A percentile compares a stretch with the other conserved stretches of the same genome.
These are phyloP conservation scores for Ichneumoninae sp. DNA, from an alignment of 2,888 invertebrate species.

Conservation along the genomic window DNA sequence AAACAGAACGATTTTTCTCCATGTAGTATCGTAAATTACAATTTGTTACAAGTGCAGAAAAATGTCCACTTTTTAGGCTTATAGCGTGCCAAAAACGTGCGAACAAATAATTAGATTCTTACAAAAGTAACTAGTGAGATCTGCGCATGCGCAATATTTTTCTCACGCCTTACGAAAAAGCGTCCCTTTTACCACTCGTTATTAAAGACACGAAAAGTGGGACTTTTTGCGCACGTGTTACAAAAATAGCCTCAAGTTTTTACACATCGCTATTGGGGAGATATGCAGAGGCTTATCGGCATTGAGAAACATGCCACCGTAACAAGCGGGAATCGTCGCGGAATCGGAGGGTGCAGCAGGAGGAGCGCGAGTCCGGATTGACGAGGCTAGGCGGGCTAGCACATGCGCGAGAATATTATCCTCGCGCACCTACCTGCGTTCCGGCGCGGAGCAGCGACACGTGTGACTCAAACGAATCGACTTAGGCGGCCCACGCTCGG, in stretches of 20 bases:
- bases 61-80: too few relatives aligned
- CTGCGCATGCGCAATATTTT: too few relatives aligned
- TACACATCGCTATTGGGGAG: background rate
- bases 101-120: too few relatives aligned
- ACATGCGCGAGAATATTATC: conserved; percentile 17
- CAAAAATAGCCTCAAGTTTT: background rate
- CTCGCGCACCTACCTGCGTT: background rate
- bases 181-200: too few relatives aligned
- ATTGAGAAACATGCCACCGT: conserved; percentile 52
- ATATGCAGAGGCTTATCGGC: conserved; percentile 59
- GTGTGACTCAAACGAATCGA: conserved; percentile 52
- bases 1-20: too few relatives aligned
- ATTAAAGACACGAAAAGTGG: too few relatives aligned
- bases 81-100: too few relatives aligned
- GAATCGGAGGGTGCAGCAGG: conserved; percentile 7
- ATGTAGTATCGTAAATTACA: too few relatives aligned
- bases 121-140: too few relatives aligned
- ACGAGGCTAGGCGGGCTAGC: conserved; percentile 5
- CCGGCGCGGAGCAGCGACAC: conserved; percentile 25
- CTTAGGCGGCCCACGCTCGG: conserved; percentile 58
- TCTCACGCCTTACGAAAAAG: too few relatives aligned
- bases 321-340: conserved; percentile 39
- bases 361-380: background rate
- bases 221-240: too few relatives aligned
- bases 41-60: too few relatives aligned